phyloP scores from a whole-genome alignment of 1,140 invertebrate species.

The Venustaconcha ellipsiformis region DNA sequence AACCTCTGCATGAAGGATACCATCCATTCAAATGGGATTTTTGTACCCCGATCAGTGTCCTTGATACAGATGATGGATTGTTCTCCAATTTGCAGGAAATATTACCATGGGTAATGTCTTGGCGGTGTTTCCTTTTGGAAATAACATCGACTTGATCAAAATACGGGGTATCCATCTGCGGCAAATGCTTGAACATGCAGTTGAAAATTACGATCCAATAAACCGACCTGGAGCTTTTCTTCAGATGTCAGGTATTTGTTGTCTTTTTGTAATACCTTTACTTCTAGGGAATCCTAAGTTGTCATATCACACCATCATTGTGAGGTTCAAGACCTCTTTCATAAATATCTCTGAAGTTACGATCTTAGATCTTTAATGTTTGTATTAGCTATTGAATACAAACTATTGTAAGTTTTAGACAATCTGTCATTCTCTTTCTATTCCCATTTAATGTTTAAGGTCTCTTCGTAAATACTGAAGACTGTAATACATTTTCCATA shows the following conservation, averaged over 20 bases:
- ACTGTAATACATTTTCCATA: no score
- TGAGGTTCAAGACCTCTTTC: not conserved
- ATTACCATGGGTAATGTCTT: slow-evolving; percentile 78
- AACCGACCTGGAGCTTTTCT: slow-evolving; percentile 74
- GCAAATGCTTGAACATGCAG: slow-evolving; percentile 75
- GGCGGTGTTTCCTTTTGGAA: slow-evolving; percentile 79
- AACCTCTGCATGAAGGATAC: not conserved
- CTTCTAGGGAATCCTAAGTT: not conserved
- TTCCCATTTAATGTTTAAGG: no score
- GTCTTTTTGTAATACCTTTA: not conserved
- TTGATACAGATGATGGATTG: not conserved
- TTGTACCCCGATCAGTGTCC: not conserved
- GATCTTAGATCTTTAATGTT: not conserved
- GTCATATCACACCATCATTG: no score
- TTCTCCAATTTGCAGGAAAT: slow-evolving; percentile 65
- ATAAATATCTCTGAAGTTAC: not conserved
- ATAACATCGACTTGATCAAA: slow-evolving; percentile 77
- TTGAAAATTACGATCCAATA: slow-evolving; percentile 71
- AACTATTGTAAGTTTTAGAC: not conserved
- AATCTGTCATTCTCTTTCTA: not conserved
- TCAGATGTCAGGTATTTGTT: slow-evolving; percentile 72
- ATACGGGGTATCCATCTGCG: slow-evolving; percentile 75
- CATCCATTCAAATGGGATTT: not conserved
- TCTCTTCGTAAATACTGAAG: no score
- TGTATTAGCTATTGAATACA: not conserved